These are phyloP conservation scores for Gambusia affinis DNA, from an alignment of 2,113 vertebrate species.

Conservation along the genomic window DNA sequence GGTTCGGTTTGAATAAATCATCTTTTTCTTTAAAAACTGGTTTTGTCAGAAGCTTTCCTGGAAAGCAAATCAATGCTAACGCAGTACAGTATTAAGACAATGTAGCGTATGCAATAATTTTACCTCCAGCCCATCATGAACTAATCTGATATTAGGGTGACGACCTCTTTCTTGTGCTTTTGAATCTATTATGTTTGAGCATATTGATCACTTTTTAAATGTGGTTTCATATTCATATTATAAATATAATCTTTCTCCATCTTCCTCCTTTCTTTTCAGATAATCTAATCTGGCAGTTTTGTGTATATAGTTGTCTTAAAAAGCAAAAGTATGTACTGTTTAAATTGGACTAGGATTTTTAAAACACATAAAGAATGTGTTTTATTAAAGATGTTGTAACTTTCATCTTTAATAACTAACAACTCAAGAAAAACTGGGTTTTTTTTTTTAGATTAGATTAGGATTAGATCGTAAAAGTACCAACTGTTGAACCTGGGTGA, in stretches of 20 bases:
- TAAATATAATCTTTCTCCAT: not conserved
- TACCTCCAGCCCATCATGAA: not conserved
- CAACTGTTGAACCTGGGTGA: not conserved
- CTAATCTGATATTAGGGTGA: not conserved
- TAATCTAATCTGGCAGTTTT: not conserved
- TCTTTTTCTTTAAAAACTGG: not conserved
- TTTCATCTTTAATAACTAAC: too few species aligned
- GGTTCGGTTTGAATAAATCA: not conserved
- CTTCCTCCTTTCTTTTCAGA: not conserved
- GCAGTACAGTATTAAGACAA: not conserved
- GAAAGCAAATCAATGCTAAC: not conserved
- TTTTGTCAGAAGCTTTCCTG: not conserved
- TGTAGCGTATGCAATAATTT: not conserved
- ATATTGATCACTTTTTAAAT: not conserved
- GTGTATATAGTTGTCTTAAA: not conserved
- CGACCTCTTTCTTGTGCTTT: not conserved
- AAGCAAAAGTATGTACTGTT: not conserved
- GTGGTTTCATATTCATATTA: not conserved
- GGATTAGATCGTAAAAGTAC: too few species aligned
- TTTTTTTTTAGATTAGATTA: too few species aligned
- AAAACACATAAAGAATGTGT: too few species aligned
- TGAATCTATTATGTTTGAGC: not conserved
- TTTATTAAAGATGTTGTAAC: too few species aligned
- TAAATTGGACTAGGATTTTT: not conserved
- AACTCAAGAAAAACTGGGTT: too few species aligned